Evolutionary conservation across 2,888 invertebrate genomes (phyloP).

Genomic region (Pseudococcus longispinus): DNA sequence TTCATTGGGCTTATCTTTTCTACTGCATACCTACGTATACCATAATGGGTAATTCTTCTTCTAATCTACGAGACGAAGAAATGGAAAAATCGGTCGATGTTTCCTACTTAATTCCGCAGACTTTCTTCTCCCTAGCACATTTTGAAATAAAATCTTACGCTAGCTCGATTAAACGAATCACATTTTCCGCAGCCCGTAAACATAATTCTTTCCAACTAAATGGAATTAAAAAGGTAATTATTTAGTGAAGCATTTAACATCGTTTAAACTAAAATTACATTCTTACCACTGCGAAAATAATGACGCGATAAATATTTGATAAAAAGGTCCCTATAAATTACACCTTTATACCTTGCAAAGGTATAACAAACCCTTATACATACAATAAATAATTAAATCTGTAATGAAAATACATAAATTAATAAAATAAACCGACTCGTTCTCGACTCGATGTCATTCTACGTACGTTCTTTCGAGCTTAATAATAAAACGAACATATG

Average conservation of each 20-base stretch:
- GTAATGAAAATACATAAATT: not conserved
- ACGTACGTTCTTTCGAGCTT: not conserved
- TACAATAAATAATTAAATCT: conserved; percentile 1
- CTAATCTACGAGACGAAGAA: not conserved
- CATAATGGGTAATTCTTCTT: not conserved
- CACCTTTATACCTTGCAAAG: not conserved
- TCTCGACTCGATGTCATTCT: not conserved
- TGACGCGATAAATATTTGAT: conserved; percentile 16
- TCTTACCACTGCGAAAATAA: conserved; percentile 1
- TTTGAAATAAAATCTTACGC: conserved; percentile 7
- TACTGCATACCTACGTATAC: too few relatives aligned
- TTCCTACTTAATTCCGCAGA: not conserved
- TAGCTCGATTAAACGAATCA: not conserved
- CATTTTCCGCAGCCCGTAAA: not conserved
- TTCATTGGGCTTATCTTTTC: too few relatives aligned
- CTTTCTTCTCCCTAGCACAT: not conserved
- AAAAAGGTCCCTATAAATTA: conserved; percentile 5
- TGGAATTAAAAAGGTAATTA: conserved; percentile 11
- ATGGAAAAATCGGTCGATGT: not conserved
- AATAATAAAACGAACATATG: not conserved
- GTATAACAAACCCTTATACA: not conserved
- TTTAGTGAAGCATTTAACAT: conserved; percentile 6
- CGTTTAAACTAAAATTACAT: not conserved
- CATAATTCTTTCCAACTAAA: not conserved
- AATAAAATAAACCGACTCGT: not conserved